Evolutionary conservation across 2,113 vertebrate species (phyloP).

Genomic region (Hymenochirus boettgeri): DNA sequence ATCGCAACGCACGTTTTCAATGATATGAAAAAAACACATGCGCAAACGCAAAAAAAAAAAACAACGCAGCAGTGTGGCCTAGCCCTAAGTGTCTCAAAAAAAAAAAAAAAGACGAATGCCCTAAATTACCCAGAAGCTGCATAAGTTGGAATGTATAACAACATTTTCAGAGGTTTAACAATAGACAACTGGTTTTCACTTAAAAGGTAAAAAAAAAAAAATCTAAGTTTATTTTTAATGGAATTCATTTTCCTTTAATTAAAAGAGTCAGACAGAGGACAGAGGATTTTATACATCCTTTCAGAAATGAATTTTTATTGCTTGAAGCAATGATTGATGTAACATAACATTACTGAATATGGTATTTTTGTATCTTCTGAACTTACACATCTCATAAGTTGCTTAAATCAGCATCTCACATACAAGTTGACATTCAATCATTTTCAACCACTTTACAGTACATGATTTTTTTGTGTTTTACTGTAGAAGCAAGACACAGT

Average conservation of each 20-base stretch:
- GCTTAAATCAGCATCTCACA: conserved; percentile 2
- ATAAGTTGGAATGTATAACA: no score
- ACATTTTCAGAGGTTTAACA: no score
- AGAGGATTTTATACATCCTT: not conserved
- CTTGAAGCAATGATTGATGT: not conserved
- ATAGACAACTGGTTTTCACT: no score
- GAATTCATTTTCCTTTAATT: not conserved
- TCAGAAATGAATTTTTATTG: not conserved
- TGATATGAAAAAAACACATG: no score
- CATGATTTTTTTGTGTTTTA: not conserved
- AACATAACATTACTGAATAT: not conserved
- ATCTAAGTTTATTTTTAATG: not conserved
- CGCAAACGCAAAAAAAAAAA: no score
- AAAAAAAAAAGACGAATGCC: no score
- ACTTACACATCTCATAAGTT: not conserved
- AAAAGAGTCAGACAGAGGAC: not conserved
- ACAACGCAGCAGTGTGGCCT: no score
- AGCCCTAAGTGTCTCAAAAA: no score
- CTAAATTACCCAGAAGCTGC: no score
- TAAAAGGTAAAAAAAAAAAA: no score
- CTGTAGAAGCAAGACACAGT: conserved; percentile 1
- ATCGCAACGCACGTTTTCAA: no score
- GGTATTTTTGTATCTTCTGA: not conserved
- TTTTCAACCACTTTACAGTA: not conserved
- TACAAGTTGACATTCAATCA: not conserved